Evolutionary conservation across 2,797 vertebrate genomes (phyloP).

Genomic region (Huso huso): DNA sequence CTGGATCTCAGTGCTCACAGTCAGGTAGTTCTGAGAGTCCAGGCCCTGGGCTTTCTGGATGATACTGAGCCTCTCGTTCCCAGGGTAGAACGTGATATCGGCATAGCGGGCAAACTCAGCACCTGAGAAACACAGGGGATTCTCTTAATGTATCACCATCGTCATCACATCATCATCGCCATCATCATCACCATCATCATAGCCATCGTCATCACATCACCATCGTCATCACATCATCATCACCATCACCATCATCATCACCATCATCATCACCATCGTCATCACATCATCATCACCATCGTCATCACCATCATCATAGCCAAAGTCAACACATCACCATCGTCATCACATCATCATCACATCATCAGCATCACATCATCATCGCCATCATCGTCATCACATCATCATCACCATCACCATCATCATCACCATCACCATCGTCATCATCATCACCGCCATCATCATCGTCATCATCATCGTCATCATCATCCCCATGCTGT

Average conservation of each 20-base stretch:
- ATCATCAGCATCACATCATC: neutral
- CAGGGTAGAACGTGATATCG: conserved; percentile 76
- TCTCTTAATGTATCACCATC: neutral
- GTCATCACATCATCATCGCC: neutral
- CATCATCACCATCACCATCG: neutral
- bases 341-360: neutral
- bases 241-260: neutral
- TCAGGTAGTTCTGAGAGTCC: conserved; percentile 77
- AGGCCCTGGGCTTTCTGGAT: conserved; percentile 73
- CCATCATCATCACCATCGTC: neutral
- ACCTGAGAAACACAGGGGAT: conserved; percentile 45
- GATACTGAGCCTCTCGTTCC: conserved; percentile 69
- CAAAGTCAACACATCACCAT: neutral
- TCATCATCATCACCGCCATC: neutral
- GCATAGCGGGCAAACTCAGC: conserved; percentile 74
- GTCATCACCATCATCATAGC: neutral
- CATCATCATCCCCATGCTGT: too few species aligned
- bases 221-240: neutral
- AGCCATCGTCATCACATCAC: too few species aligned
- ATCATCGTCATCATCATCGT: too few species aligned
- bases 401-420: neutral
- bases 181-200: neutral
- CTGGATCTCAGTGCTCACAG: conserved; percentile 64
- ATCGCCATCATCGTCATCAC: neutral
- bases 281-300: neutral